Percentiles rank a stretch among this genome's conserved stretches.
Conservation (phyloP, 2,113 vertebrate species). For the Promerops cafer region DNA sequence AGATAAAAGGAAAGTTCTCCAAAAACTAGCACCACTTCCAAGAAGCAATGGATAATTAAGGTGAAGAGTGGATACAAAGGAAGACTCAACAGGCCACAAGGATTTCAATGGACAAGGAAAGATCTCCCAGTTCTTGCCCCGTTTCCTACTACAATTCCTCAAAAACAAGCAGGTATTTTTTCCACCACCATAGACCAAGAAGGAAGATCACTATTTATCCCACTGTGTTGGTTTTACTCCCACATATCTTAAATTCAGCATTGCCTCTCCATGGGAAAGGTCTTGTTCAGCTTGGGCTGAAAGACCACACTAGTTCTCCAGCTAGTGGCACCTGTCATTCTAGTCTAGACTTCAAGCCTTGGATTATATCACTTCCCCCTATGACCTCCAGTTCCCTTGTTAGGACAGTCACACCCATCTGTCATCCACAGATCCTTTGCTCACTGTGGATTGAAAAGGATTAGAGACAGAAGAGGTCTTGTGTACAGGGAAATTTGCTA, state of each 20-base stretch:
- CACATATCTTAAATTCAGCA: neutral
- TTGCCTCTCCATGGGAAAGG: neutral
- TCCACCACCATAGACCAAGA: neutral
- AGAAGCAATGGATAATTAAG: neutral
- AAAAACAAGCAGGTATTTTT: neutral
- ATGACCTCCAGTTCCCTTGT: neutral
- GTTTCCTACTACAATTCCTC: neutral
- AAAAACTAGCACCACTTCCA: neutral
- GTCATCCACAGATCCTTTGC: neutral
- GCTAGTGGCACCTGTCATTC: neutral
- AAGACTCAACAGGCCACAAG: neutral
- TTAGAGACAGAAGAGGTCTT: neutral
- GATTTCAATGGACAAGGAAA: neutral
- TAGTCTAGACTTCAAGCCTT: neutral
- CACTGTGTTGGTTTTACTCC: no score
- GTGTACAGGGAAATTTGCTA: neutral
- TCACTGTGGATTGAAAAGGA: neutral
- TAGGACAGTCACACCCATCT: neutral
- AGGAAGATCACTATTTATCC: neutral
- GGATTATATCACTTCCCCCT: neutral
- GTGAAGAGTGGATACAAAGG: neutral
- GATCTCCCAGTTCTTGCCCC: neutral
- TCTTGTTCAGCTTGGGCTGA: neutral
- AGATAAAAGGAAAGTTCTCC: neutral
- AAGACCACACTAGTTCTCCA: neutral